phyloP scores from a whole-genome alignment of 2,888 invertebrate genomes.

The Ormia ochracea region DNA sequence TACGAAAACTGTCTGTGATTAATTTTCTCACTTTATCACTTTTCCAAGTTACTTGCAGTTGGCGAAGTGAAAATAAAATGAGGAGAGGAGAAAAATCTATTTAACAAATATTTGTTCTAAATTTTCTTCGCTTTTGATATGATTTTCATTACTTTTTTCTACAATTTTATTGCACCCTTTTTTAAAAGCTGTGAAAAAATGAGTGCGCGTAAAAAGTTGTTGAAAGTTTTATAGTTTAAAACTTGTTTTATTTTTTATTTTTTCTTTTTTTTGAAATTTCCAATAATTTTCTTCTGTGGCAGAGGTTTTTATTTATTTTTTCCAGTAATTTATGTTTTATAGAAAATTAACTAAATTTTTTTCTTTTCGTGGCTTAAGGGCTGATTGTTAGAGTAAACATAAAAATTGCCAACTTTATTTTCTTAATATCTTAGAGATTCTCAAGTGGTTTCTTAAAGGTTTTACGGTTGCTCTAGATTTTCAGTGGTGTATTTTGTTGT shows the following conservation, averaged over 20 bases:
- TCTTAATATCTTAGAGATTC: constrained; percentile 54
- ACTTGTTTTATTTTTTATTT: constrained; percentile 4
- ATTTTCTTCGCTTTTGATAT: constrained; percentile 31
- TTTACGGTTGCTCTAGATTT: constrained; percentile 57
- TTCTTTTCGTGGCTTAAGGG: background rate
- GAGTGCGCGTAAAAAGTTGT: constrained; percentile 40
- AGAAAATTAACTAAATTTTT: constrained; percentile 57
- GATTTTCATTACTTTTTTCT: constrained; percentile 18
- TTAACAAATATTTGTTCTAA: constrained; percentile 58
- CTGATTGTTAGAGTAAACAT: constrained; percentile 2
- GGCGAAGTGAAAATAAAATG: constrained; percentile 36
- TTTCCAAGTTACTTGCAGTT: constrained; percentile 28
- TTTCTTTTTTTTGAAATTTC: constrained; percentile 10
- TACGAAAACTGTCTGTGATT: constrained; percentile 61
- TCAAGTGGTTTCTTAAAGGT: constrained; percentile 53
- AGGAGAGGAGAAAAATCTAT: constrained; percentile 19
- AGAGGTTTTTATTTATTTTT: constrained; percentile 18
- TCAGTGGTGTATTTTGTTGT: constrained; percentile 19
- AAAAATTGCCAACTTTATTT: constrained; percentile 48
- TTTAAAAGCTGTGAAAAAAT: background rate
- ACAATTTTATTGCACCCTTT: constrained; percentile 38
- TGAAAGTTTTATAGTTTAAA: constrained; percentile 55
- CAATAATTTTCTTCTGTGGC: constrained; percentile 32
- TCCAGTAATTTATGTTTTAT: constrained; percentile 58
- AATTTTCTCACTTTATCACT: constrained; percentile 63